Conservation (phyloP, 2,113 vertebrate species). For the Euleptes europaea region DNA sequence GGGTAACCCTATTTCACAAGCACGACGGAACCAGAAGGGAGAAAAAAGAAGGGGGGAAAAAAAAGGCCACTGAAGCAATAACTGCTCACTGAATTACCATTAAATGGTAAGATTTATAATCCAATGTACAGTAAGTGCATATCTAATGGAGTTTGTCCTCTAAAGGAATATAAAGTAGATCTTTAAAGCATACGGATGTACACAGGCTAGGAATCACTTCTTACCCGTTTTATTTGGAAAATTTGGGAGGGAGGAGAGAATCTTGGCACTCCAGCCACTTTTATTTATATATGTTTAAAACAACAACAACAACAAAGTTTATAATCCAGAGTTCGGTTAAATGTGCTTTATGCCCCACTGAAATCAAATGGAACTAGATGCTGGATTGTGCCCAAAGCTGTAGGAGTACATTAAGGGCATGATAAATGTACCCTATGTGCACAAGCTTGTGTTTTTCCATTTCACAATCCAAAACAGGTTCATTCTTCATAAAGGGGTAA, state of each 20-base stretch:
- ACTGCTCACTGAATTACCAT: conserved; percentile 84
- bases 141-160: conserved; percentile 85
- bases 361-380: background rate
- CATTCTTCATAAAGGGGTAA: conserved; percentile 50
- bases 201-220: conserved; percentile 62
- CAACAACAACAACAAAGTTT: conserved; percentile 5
- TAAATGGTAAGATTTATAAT: conserved; percentile 87
- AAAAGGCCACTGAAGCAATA: conserved; percentile 85
- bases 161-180: conserved; percentile 81
- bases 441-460: conserved; percentile 46
- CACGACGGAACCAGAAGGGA: conserved; percentile 75
- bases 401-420: conserved; percentile 50
- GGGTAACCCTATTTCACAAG: conserved; percentile 86
- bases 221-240: conserved; percentile 50
- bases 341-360: background rate
- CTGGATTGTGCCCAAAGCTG: conserved; percentile 37
- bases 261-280: background rate
- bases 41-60: conserved; percentile 57
- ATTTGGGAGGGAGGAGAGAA: conserved; percentile 32
- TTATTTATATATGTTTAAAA: background rate
- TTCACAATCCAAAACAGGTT: conserved; percentile 47
- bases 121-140: conserved; percentile 82
- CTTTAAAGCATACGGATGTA: conserved; percentile 64
- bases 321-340: background rate
- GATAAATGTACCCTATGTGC: conserved; percentile 50